Conservation (phyloP, 2,113 vertebrate genomes). For the Pseudopipra pipra region DNA sequence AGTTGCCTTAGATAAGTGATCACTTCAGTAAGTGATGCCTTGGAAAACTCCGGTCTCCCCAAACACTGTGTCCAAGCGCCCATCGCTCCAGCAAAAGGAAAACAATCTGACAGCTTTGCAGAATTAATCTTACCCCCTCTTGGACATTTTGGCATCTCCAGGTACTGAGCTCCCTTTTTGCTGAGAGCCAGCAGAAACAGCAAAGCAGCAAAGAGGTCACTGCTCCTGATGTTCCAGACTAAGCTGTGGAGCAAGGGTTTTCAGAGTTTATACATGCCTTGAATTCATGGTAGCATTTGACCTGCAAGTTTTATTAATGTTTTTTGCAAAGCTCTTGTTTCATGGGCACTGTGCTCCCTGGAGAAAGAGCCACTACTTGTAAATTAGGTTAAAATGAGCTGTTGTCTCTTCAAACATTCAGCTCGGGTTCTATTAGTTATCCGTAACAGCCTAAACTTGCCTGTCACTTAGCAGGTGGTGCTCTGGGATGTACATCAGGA, state of each 20-base stretch:
- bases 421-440: neutral
- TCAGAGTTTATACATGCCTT: accelerated
- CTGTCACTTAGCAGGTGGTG: no score
- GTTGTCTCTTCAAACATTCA: neutral
- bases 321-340: neutral
- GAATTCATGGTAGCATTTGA: neutral
- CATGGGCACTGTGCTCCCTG: accelerated
- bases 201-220: neutral
- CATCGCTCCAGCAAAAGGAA: accelerated
- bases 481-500: neutral
- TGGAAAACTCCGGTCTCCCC: neutral
- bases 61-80: accelerated
- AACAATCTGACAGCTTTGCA: neutral
- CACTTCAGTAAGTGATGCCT: neutral
- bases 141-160: neutral
- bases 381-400: neutral
- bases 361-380: neutral
- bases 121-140: accelerated
- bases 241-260: neutral
- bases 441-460: neutral
- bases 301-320: neutral
- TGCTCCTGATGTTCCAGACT: neutral
- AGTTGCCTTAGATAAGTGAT: no score
- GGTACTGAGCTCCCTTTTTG: neutral
- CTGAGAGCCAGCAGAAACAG: neutral